A percentile compares a stretch with the other conserved stretches of the same genome.
Conservation (phyloP, 1,140 invertebrate species). For the Drosophila tani region DNA sequence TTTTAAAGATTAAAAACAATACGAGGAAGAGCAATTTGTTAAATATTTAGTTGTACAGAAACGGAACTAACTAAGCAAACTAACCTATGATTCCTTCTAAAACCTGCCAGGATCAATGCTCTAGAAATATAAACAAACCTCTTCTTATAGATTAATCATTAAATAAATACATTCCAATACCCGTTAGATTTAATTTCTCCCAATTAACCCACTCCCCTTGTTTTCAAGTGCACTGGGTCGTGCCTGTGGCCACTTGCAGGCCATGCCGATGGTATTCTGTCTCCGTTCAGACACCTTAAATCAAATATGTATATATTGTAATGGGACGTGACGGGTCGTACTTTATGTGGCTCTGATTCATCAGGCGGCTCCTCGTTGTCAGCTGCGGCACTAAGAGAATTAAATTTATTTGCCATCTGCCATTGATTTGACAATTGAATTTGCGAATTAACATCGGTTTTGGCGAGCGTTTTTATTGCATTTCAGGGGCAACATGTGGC, state of each 20-base stretch:
- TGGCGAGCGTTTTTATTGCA: slow-evolving; percentile 37
- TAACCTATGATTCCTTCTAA: no score
- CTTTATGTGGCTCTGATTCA: slow-evolving; percentile 35
- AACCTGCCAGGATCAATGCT: no score
- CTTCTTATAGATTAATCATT: no score
- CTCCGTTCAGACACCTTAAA: slow-evolving; percentile 17
- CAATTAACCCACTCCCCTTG: neutral
- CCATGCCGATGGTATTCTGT: slow-evolving; percentile 2
- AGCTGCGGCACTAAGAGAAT: slow-evolving; percentile 38
- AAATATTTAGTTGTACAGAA: no score
- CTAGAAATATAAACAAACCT: no score
- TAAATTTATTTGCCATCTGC: slow-evolving; percentile 52
- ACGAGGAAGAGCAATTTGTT: no score
- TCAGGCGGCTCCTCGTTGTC: slow-evolving; percentile 28
- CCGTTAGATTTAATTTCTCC: neutral
- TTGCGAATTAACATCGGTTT: slow-evolving; percentile 62
- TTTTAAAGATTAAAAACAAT: no score
- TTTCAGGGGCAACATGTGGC: slow-evolving; percentile 24
- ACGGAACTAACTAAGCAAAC: no score
- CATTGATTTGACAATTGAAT: slow-evolving; percentile 77
- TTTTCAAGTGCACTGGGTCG: neutral
- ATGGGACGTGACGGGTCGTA: slow-evolving; percentile 48
- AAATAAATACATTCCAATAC: neutral
- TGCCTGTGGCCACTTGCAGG: slow-evolving; percentile 13
- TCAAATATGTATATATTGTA: slow-evolving; percentile 50